Evolutionary conservation across 2,113 vertebrate genomes (phyloP), one percentile per base, ranked within the genome.

Genomic region (Notothenia rossii): DNA sequence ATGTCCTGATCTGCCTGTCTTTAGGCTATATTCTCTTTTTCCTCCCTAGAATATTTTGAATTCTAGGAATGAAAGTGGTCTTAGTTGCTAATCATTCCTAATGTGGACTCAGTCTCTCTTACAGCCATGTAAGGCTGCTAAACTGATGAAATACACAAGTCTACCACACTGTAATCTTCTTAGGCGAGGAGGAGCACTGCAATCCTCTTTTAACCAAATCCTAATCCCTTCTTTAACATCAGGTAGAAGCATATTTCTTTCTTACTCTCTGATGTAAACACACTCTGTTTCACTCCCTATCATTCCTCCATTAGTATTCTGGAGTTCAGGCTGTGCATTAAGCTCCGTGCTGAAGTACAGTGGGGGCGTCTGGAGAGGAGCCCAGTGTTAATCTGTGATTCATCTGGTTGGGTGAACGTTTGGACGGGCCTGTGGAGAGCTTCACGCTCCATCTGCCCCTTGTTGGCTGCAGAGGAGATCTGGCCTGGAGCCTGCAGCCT

Each of bases 371-470:
- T 88, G 89, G 90, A 84, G 56, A 29, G 0, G 49, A 75, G 89
- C 89, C 90, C 77, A 56, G 81, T 58, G 83, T 86, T 90, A 86
- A 93, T 83, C 83, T 87, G 87, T 85, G 82, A 88, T 91, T 90
- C 86, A 85, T 87, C 77, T 55, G 83, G 80, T 86, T 90, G 50
- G 48, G 69, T 78, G 86, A 89, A 77, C 43, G 70, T 82, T 86
- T 82, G 77, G 83, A 82, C 46, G 14, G 58, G 61, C 12, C 87
- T 3, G 75, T 66, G 43, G 49, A 79, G 61, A 71, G 61, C 48
- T 62, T 77, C 82, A 69, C 17, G 51, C 83, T 87, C 88, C 86
- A 84, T 90, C 88, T 90, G 91, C 79, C 78, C 60, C 17, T 63
- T 60, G 62, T 71, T 80, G 72, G 82, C 72, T 25, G 9, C 53